Percentiles rank a stretch among this genome's conserved stretches.
These are phyloP conservation scores for Neotragus pygmaeus DNA, from an alignment of 2,113 vertebrate species.

Conservation along the genomic window DNA sequence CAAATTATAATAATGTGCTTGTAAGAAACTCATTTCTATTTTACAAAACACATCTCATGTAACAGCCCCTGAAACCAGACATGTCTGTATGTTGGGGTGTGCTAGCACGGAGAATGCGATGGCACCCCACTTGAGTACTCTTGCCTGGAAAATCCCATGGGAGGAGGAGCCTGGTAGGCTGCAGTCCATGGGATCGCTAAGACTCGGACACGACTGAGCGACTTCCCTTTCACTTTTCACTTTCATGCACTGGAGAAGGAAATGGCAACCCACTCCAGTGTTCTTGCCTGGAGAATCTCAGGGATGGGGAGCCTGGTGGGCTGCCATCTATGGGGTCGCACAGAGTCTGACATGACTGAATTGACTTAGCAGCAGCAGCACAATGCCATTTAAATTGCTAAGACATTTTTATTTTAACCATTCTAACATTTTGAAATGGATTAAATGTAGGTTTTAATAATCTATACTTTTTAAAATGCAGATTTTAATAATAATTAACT, in stretches of 20 bases:
- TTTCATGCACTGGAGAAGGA: too few relatives aligned
- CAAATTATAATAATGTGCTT: background rate
- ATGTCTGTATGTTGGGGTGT: background rate
- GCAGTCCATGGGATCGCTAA: too few relatives aligned
- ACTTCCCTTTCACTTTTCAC: too few relatives aligned
- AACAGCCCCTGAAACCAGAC: accelerated
- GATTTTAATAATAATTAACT: background rate
- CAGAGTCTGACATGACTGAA: too few relatives aligned
- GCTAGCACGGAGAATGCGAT: accelerated
- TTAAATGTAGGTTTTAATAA: background rate
- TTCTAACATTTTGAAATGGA: background rate
- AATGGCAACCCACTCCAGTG: too few relatives aligned
- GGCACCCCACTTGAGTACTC: too few relatives aligned
- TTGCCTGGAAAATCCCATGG: too few relatives aligned
- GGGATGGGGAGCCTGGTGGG: too few relatives aligned
- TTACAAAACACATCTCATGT: background rate
- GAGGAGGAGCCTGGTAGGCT: accelerated
- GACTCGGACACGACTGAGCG: too few relatives aligned
- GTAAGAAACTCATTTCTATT: background rate
- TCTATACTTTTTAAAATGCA: background rate
- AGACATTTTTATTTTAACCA: background rate
- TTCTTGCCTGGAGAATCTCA: too few relatives aligned
- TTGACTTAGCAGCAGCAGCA: too few relatives aligned
- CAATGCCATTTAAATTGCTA: background rate
- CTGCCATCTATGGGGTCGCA: too few relatives aligned